Base-by-base conservation (phyloP, 2,888 invertebrate species). In the Macropis europaea region DNA sequence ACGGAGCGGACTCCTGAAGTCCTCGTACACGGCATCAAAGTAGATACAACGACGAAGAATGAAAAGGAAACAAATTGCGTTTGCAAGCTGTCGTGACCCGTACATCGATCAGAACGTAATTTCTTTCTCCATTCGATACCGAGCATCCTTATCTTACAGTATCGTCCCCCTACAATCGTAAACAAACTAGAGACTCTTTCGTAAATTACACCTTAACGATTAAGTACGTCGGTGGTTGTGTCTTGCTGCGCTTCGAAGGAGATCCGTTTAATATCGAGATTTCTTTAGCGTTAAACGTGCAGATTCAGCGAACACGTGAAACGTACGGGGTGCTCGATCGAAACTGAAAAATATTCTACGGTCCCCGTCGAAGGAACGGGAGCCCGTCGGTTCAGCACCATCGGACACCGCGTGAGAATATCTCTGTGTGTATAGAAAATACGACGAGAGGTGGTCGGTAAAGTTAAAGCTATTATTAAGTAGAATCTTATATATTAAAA, bases 141-240 rank as follows among this genome's bases (percentile, higher is more conserved):
- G 15, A 9, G 15, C 38, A 5, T 30, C 28, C 36, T 30, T 17
- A 30, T 30, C 28, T 22, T 45, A 61, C 28, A 36, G 24, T 38
- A 6, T 52, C 22, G 30, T 24, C 32, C 15, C 32, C 19, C 19
- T 40, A 45, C 36, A 36, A 38, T 62, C 19, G 54, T 70, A 73
- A 76, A 64, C 54, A 79, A 79, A 79, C 56, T 79, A 79, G 61
- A 76, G 62, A 63, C 47, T 48, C 30, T 63, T 61, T 47, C 28
- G 24, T 45, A 50, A 52, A 57, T 40, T 56, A 54, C 34, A 57
- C 42, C 57, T 72, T 63, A 63, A 57, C 30, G 28, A 47, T 72
- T 70, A 52, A 47, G 13, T 56, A 74, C 63, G 19, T 56, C 48
- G 34, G 28, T 56, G 28, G 40, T n/a, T n/a, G n/a, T 34, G 52